Evolutionary conservation across 2,113 vertebrate genomes (phyloP), one percentile per base, ranked within the genome.

Genomic region (Podarcis cretensis): DNA sequence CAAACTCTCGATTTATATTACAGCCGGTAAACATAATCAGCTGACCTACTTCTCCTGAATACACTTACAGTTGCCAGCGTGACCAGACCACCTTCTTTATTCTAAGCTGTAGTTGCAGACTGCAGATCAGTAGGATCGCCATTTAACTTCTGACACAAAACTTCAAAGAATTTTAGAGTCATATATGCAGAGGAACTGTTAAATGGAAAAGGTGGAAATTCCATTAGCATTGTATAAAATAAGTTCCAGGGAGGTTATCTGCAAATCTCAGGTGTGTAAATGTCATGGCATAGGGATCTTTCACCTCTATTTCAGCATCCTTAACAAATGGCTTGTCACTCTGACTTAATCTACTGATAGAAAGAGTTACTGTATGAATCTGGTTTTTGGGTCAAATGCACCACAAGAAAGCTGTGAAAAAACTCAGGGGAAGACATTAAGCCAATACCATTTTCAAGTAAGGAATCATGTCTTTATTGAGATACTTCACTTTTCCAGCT

Each of bases 1-100:
- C 90, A 92, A 94, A 90, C 91, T 89, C 93, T 92, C 93, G 89
- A 90, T 92, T 82, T 94, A 93, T 89, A 88, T 96, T 95, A 87
- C 91, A 95, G 93, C 89, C 91, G 83, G 83, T 90, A 95, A 96
- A 92, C 74, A 78, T 75, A 94, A 89, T 88, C 90, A 94, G 86
- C 14, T 84, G 91, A 84, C 86, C 85, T 37, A 89, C 69, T 93
- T 93, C 9, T 80, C 13, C 85, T 92, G 73, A 92, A 89, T 91
- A 92, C 87, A 89, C 86, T 94, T 95, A 92, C 91, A 74, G 84
- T 91, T 91, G 83, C 1, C 88, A 93, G 57, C 83, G 87, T 35
- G 88, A 84, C 25, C 79, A 25, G 88, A 84, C 25, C 79, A 25
- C 91, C 95, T 94, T 93, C 94, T 93, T 95, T 96, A 94, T 13